These are phyloP conservation scores for Liasis olivaceus DNA, from an alignment of 2,797 vertebrate species.

Conservation along the genomic window DNA sequence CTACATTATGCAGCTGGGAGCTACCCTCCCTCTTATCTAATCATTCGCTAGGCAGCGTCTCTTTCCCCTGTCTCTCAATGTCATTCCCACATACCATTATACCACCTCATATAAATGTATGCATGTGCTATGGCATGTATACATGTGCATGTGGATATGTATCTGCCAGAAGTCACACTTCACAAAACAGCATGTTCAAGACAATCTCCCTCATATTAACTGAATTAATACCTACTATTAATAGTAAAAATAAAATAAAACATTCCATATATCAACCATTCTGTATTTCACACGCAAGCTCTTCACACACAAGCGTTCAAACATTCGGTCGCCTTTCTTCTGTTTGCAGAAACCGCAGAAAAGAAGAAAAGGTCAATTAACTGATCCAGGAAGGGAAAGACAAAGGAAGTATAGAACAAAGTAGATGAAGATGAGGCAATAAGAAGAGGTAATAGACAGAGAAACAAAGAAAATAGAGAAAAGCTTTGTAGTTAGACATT, in stretches of 20 bases:
- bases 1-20: no score
- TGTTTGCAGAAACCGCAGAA: not conserved
- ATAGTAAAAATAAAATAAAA: not conserved
- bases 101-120: not conserved
- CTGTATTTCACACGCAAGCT: not conserved
- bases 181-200: not conserved
- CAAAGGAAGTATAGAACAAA: not conserved
- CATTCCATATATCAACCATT: not conserved
- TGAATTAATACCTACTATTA: not conserved
- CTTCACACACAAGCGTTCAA: not conserved
- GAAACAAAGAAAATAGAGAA: not conserved
- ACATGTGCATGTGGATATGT: not conserved
- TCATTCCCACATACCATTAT: no score
- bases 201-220: not conserved
- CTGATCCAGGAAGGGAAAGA: not conserved
- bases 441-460: not conserved
- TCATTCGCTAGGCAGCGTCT: no score
- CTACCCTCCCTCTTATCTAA: no score
- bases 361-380: fast-evolving
- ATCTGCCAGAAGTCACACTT: not conserved
- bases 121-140: not conserved
- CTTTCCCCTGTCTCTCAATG: no score
- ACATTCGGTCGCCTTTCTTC: not conserved
- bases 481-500: not conserved
- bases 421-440: not conserved